Conservation (phyloP, 2,113 vertebrate species). For the Glaucomys volans region DNA sequence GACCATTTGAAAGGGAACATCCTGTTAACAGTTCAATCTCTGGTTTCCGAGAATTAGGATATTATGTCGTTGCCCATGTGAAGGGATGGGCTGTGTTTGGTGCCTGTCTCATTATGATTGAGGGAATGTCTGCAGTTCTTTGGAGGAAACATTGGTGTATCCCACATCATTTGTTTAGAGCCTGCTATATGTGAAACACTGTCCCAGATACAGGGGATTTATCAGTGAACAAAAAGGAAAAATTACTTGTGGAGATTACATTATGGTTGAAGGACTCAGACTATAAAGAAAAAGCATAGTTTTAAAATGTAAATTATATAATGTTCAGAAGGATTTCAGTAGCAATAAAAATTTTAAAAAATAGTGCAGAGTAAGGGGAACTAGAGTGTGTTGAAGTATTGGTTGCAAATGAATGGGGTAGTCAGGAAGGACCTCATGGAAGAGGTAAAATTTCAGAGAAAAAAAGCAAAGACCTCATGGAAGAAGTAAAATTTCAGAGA, state of each 20-base stretch:
- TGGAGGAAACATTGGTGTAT: background rate
- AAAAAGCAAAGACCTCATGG: background rate
- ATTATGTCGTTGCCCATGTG: background rate
- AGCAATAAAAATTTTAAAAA: slow-evolving; percentile 8
- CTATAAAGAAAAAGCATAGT: background rate
- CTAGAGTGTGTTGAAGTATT: background rate
- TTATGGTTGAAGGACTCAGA: background rate
- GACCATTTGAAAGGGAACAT: background rate
- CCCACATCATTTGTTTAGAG: background rate
- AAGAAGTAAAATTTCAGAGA: background rate
- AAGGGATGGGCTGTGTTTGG: background rate
- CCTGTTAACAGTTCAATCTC: background rate
- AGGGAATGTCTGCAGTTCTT: background rate
- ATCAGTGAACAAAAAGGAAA: background rate
- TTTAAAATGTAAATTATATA: background rate
- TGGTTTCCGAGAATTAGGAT: background rate
- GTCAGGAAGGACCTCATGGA: background rate
- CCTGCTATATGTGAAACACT: background rate
- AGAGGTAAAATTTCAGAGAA: background rate
- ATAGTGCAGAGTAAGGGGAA: background rate
- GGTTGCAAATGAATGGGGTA: background rate
- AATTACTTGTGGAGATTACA: background rate
- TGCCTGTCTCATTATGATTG: background rate
- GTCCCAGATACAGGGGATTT: background rate
- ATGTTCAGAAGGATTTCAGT: slow-evolving; percentile 34